These are phyloP conservation scores for Gallinago paraguaiae DNA, from an alignment of 2,113 vertebrate genomes.

Conservation along the genomic window DNA sequence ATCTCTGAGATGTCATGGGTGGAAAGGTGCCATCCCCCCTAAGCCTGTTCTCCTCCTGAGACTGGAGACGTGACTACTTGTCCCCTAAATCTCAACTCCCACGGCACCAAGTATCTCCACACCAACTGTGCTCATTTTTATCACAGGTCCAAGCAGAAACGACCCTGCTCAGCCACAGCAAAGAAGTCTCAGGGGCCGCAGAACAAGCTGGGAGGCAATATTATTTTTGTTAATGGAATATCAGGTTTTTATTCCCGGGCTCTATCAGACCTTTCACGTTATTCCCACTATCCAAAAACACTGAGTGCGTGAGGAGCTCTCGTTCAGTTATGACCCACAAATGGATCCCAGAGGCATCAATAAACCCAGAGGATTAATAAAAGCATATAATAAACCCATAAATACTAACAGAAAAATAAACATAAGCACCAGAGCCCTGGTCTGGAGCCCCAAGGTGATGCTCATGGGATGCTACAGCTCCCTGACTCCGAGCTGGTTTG, in stretches of 20 bases:
- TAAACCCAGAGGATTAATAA: neutral
- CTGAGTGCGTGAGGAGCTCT: neutral
- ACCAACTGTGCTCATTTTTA: neutral
- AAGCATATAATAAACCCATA: neutral
- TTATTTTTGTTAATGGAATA: neutral
- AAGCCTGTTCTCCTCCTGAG: neutral
- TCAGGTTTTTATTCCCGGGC: neutral
- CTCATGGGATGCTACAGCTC: neutral
- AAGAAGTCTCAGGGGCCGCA: neutral
- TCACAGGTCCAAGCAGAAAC: neutral
- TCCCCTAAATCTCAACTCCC: neutral
- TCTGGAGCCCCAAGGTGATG: neutral
- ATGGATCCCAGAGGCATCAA: neutral
- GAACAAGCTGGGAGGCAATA: neutral
- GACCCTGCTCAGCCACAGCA: neutral
- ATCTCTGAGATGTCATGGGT: neutral
- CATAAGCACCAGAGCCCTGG: neutral
- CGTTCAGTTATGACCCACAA: neutral
- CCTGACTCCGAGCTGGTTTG: rapidly evolving
- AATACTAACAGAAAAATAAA: neutral
- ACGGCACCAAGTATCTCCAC: neutral
- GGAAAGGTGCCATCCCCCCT: neutral
- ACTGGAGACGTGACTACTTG: rapidly evolving
- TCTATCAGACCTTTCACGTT: neutral
- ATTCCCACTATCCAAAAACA: neutral